These are phyloP conservation scores for Sebastes reedi DNA, from an alignment of 2,797 vertebrate genomes.

Conservation along the genomic window DNA sequence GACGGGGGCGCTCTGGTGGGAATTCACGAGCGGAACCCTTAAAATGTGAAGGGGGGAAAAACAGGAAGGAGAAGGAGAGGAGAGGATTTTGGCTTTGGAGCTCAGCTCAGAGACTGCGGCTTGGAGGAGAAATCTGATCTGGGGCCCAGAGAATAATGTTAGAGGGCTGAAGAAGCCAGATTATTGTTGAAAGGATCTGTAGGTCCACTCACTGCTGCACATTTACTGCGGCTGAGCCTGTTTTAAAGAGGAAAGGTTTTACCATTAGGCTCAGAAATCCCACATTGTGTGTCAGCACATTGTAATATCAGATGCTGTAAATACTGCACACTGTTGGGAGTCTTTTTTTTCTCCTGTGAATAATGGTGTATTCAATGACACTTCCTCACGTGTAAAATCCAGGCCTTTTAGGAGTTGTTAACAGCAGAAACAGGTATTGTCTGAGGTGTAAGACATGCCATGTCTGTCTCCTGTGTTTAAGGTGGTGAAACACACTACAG, in stretches of 20 bases:
- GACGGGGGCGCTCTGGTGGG: constrained; percentile 70
- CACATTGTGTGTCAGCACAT: constrained; percentile 43
- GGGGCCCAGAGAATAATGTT: constrained; percentile 61
- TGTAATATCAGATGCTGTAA: constrained; percentile 46
- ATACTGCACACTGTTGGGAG: constrained; percentile 21
- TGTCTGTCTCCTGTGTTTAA: constrained; percentile 25
- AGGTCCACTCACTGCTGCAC: constrained; percentile 26
- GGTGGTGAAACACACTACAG: constrained; percentile 32
- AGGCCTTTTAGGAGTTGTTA: constrained; percentile 32
- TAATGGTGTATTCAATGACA: constrained; percentile 42
- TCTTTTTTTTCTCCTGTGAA: constrained; percentile 19
- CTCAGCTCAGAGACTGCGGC: constrained; percentile 48
- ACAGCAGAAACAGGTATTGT: constrained; percentile 35
- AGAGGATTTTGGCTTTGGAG: constrained; percentile 55
- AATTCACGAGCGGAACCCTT: constrained; percentile 69
- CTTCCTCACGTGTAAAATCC: constrained; percentile 20
- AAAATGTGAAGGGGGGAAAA: constrained; percentile 40
- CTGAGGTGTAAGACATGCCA: constrained; percentile 30
- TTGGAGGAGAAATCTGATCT: constrained; percentile 68
- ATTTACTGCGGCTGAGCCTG: constrained; percentile 16
- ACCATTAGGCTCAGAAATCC: constrained; percentile 40
- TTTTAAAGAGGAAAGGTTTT: constrained; percentile 45
- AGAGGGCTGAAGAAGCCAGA: constrained; percentile 48
- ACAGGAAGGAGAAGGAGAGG: constrained; percentile 50
- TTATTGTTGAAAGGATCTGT: constrained; percentile 57